A percentile compares a stretch with the other conserved stretches of the same genome.
Evolutionary conservation across 2,888 invertebrate species (phyloP).

Genomic region (Hirtodrosophila cameraria): DNA sequence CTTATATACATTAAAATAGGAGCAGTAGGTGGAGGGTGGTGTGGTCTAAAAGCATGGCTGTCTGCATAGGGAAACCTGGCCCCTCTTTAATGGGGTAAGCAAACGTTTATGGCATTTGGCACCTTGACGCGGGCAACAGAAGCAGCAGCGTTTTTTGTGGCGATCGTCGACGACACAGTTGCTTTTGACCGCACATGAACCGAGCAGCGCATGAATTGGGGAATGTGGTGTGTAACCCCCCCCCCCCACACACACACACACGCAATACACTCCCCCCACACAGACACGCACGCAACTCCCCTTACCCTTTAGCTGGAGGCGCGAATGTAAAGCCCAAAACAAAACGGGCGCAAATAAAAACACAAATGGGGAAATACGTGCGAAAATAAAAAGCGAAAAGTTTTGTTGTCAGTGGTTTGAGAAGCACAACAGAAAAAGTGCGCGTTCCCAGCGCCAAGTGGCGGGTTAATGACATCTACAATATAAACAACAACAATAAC

Average conservation of each 20-base stretch:
- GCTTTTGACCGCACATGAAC: conserved; percentile 62
- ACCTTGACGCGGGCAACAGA: conserved; percentile 34
- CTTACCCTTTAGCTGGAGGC: conserved; percentile 16
- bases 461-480: conserved; percentile 69
- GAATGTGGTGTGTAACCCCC: conserved; percentile 42
- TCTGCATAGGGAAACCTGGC: conserved; percentile 12
- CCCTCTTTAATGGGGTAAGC: conserved; percentile 43
- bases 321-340: conserved; percentile 68
- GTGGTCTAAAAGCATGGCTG: background rate
- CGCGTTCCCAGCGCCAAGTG: conserved; percentile 68
- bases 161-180: conserved; percentile 33
- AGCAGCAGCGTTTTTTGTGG: conserved; percentile 2
- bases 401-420: conserved; percentile 27
- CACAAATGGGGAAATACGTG: conserved; percentile 68
- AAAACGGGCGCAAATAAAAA: conserved; percentile 58
- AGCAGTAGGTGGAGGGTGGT: conserved; percentile 10
- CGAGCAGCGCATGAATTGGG: conserved; percentile 14
- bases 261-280: background rate
- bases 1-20: conserved; percentile 3
- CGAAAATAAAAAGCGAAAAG: conserved; percentile 74
- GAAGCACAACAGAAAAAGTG: conserved; percentile 57
- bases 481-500: conserved; percentile 23
- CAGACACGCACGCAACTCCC: background rate
- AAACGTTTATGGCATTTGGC: conserved; percentile 52
- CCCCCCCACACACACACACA: background rate